Evolutionary conservation across 2,888 invertebrate genomes (phyloP).

Genomic region (Caenorhabditis angaria): DNA sequence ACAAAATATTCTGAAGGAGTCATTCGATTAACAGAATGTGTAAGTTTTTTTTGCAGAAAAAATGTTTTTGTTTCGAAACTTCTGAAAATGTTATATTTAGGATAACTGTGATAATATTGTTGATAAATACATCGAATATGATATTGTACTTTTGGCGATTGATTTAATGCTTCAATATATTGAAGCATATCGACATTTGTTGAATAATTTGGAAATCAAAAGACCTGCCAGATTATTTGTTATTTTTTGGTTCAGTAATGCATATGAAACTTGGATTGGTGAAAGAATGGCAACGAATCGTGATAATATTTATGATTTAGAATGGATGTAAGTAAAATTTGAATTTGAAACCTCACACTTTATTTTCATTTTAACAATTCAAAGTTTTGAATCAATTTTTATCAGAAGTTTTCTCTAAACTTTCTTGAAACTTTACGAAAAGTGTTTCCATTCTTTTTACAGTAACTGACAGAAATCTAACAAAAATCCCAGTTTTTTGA

Average conservation of each 20-base stretch:
- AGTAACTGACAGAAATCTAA: no score
- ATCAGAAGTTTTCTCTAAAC: no score
- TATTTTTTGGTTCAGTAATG: conserved; percentile 83
- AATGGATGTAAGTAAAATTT: conserved; percentile 60
- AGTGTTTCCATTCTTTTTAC: no score
- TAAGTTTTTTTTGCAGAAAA: conserved; percentile 35
- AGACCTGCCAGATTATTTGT: conserved; percentile 77
- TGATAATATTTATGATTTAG: conserved; percentile 71
- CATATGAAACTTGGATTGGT: conserved; percentile 78
- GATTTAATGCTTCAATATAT: conserved; percentile 84
- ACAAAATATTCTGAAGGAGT: conserved; percentile 63
- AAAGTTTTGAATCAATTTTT: no score
- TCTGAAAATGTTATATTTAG: conserved; percentile 75
- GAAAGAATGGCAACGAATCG: conserved; percentile 58
- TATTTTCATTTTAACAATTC: no score
- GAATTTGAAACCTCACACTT: no score
- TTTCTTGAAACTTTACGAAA: no score
- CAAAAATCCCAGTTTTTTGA: no score
- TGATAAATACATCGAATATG: conserved; percentile 91
- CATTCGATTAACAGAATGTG: conserved; percentile 67
- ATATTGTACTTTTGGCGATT: conserved; percentile 85
- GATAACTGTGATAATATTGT: conserved; percentile 81
- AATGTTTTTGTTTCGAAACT: neutral
- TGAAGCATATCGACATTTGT: conserved; percentile 85
- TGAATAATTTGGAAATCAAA: conserved; percentile 82